Percentiles rank a stretch among this genome's conserved stretches.
phyloP scores from a whole-genome alignment of 1,140 invertebrate species.

The Antheraea pernyi region DNA sequence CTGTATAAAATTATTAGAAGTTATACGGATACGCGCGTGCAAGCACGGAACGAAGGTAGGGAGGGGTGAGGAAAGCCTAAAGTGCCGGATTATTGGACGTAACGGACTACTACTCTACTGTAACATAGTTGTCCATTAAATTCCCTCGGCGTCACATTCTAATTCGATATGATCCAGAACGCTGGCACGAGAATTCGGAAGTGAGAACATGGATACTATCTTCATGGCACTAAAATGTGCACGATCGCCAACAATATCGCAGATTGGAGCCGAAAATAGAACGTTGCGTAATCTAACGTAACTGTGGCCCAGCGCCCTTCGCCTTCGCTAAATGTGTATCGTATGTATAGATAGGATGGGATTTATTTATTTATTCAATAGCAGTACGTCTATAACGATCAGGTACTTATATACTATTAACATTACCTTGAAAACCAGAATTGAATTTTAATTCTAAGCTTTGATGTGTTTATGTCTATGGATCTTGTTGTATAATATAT shows the following conservation, averaged over 20 bases:
- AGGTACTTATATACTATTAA: too few relatives aligned
- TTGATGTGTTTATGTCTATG: too few relatives aligned
- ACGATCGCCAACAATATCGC: slow-evolving; percentile 22
- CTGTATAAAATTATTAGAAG: too few relatives aligned
- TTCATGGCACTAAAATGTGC: slow-evolving; percentile 3
- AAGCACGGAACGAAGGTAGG: too few relatives aligned
- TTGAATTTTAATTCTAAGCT: too few relatives aligned
- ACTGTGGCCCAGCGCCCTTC: slow-evolving; percentile 22
- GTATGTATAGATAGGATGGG: neutral
- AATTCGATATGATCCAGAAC: slow-evolving; percentile 7
- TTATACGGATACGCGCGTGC: too few relatives aligned
- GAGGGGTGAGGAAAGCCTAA: too few relatives aligned
- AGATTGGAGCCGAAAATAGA: slow-evolving; percentile 21
- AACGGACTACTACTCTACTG: too few relatives aligned
- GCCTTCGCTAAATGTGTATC: slow-evolving; percentile 15
- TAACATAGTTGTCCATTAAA: neutral
- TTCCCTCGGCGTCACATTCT: neutral
- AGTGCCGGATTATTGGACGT: too few relatives aligned
- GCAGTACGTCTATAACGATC: neutral
- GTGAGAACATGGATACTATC: neutral
- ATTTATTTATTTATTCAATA: neutral
- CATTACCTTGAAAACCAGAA: too few relatives aligned
- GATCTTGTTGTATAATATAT: too few relatives aligned
- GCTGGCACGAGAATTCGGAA: slow-evolving; percentile 6
- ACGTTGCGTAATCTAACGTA: slow-evolving; percentile 19